Evolutionary conservation across 2,888 invertebrate species (phyloP).

Genomic region (Plemyria rubiginata): DNA sequence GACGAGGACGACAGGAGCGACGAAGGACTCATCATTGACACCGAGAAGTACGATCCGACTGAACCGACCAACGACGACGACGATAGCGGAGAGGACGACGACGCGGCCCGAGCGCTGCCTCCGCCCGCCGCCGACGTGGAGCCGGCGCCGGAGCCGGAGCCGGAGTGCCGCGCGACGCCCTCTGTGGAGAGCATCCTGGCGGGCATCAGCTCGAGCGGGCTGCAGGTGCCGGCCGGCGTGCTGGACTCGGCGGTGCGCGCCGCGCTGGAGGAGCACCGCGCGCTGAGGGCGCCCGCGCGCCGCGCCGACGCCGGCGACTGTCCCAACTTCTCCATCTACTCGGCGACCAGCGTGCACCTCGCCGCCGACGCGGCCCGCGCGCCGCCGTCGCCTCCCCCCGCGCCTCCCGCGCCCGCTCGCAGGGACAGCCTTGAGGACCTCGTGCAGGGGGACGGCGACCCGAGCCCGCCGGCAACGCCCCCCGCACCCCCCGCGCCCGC

Average conservation of each 20-base stretch:
- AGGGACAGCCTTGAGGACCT: conserved; percentile 53
- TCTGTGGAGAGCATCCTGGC: conserved; percentile 54
- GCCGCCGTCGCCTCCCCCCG: conserved; percentile 38
- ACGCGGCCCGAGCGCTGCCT: conserved; percentile 11
- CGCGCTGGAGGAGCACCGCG: conserved; percentile 69
- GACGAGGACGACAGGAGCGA: conserved; percentile 84
- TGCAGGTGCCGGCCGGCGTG: conserved; percentile 57
- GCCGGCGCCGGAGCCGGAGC: conserved; percentile 3
- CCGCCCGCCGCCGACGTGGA: conserved; percentile 9
- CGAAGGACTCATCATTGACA: conserved; percentile 84
- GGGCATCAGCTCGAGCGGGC: conserved; percentile 51
- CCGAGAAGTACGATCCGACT: conserved; percentile 84
- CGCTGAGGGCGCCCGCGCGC: conserved; percentile 46
- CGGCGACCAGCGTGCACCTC: conserved; percentile 91
- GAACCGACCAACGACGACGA: conserved; percentile 77
- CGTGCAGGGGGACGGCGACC: conserved; percentile 59
- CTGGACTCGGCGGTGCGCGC: conserved; percentile 70
- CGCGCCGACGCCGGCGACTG: conserved; percentile 87
- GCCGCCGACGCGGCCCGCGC: conserved; percentile 76
- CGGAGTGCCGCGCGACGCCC: conserved; percentile 18
- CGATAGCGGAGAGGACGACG: conserved; percentile 57
- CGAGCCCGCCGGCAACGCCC: conserved; percentile 29
- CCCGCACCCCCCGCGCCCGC: conserved; percentile 8
- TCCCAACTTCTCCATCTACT: conserved; percentile 94
- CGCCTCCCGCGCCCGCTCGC: conserved; percentile 26